Percentiles rank a stretch among this genome's conserved stretches.
Conservation (phyloP, 2,888 invertebrate genomes). For the Rhorus exstirpatorius region DNA sequence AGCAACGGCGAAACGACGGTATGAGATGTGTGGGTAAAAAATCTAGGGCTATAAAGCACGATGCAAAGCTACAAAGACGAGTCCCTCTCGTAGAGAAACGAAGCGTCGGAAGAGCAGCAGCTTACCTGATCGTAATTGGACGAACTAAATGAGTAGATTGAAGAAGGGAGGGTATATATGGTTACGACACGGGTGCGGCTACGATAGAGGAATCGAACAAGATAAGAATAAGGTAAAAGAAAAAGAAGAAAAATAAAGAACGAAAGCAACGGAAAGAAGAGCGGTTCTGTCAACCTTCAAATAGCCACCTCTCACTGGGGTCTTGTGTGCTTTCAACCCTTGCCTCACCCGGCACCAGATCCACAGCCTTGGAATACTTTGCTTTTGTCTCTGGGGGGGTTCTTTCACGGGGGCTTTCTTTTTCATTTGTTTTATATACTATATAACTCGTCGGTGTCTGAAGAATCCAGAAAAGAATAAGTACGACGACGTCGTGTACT, state of each 20-base stretch:
- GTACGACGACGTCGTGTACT: slow-evolving; percentile 17
- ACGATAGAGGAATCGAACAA: slow-evolving; percentile 19
- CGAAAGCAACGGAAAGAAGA: slow-evolving; percentile 14
- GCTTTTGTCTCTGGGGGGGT: slow-evolving; percentile 48
- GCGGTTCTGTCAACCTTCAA: slow-evolving; percentile 38
- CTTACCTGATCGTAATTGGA: slow-evolving; percentile 58
- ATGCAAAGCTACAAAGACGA: slow-evolving; percentile 29
- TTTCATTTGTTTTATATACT: slow-evolving; percentile 63
- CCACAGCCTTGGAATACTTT: slow-evolving; percentile 34
- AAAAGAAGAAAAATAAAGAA: slow-evolving; percentile 22
- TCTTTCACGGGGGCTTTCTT: slow-evolving; percentile 45
- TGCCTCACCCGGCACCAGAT: slow-evolving; percentile 12
- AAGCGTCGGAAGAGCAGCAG: slow-evolving; percentile 8
- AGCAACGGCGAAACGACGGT: slow-evolving; percentile 5
- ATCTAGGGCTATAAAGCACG: slow-evolving; percentile 6
- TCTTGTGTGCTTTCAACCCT: slow-evolving; percentile 32
- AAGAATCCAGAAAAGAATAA: slow-evolving; percentile 57
- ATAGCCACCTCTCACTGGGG: slow-evolving; percentile 30
- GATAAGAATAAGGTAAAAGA: slow-evolving; percentile 31
- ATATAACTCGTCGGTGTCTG: slow-evolving; percentile 31
- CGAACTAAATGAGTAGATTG: slow-evolving; percentile 54
- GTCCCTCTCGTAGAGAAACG: slow-evolving; percentile 10
- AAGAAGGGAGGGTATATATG: slow-evolving; percentile 41
- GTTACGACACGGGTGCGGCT: slow-evolving; percentile 15
- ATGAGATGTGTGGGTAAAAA: slow-evolving; percentile 18